A percentile compares a stretch with the other conserved stretches of the same genome.
Conservation (phyloP, 2,113 vertebrate species). For the Zingel zingel region DNA sequence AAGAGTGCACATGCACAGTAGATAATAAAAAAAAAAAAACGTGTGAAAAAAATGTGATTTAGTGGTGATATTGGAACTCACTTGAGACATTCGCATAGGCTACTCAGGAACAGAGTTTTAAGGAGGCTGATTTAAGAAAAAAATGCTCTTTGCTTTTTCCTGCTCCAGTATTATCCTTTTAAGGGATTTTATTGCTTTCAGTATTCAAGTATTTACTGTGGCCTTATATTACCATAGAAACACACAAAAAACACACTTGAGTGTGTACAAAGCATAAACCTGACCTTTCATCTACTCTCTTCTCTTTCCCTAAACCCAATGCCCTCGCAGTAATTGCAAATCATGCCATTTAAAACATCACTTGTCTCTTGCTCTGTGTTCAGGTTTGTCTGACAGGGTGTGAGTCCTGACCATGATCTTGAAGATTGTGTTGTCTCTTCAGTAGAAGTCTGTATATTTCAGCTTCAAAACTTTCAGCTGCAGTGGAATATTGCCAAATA, state of each 20-base stretch:
- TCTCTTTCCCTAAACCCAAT: neutral
- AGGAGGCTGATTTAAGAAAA: constrained; percentile 14
- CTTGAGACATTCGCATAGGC: neutral
- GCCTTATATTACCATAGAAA: constrained; percentile 59
- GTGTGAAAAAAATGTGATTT: too few species aligned
- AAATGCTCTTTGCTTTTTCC: neutral
- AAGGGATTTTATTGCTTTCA: constrained; percentile 32
- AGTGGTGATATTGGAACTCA: neutral
- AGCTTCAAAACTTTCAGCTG: neutral
- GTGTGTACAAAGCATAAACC: constrained; percentile 9
- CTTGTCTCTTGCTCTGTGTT: neutral
- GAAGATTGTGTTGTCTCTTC: constrained; percentile 17
- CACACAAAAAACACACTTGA: neutral
- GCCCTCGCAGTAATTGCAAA: neutral
- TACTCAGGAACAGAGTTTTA: neutral
- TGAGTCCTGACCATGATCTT: neutral
- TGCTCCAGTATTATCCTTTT: constrained; percentile 41
- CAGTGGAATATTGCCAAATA: constrained; percentile 8
- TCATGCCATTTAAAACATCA: constrained; percentile 7
- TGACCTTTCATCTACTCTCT: neutral
- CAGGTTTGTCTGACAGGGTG: neutral
- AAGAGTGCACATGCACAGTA: too few species aligned
- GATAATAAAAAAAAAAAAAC: too few species aligned
- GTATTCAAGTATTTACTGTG: neutral
- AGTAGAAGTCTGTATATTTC: neutral